These are phyloP conservation scores for Pogoniulus pusillus DNA, from an alignment of 2,797 vertebrate species.

Conservation along the genomic window DNA sequence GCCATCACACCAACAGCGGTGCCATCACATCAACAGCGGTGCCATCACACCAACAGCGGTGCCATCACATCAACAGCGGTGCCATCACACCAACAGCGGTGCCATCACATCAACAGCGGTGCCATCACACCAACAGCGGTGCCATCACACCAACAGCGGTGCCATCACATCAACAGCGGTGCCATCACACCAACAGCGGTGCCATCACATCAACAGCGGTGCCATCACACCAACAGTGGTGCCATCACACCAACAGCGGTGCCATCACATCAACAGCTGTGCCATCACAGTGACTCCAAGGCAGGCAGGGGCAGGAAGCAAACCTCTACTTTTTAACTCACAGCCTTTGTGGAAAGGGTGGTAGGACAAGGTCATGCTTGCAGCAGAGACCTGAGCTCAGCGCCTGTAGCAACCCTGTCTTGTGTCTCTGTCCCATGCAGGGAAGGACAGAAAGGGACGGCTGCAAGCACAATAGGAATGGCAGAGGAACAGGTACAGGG, in stretches of 20 bases:
- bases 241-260: not conserved
- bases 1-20: not conserved
- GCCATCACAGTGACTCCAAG: accelerated
- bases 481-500: not conserved
- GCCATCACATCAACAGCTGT: accelerated
- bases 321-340: not conserved
- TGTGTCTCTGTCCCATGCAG: too few relatives aligned
- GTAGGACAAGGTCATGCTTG: not conserved
- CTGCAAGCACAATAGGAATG: accelerated
- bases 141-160: not conserved
- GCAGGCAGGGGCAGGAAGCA: not conserved
- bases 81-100: not conserved
- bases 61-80: not conserved
- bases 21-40: not conserved
- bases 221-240: not conserved
- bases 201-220: not conserved
- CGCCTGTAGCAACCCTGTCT: not conserved
- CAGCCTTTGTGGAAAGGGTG: not conserved
- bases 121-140: not conserved
- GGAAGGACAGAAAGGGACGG: not conserved
- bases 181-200: not conserved
- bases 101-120: not conserved
- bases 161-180: not conserved
- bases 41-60: not conserved
- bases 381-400: not conserved